Evolutionary conservation across 2,888 invertebrate genomes (phyloP).

Genomic region (Unio pictorum): DNA sequence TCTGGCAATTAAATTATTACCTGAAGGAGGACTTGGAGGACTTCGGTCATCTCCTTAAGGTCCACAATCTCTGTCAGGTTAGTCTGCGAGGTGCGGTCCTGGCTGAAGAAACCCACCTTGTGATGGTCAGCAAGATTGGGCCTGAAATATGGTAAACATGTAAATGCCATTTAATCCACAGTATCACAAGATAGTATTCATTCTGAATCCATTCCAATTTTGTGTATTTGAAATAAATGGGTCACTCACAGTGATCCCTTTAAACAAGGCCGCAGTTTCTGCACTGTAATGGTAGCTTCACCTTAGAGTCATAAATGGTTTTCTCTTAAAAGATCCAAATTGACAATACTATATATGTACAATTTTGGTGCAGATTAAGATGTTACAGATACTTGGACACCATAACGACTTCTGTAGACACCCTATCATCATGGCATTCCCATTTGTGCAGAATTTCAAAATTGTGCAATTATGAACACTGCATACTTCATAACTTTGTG

Average conservation of each 20-base stretch:
- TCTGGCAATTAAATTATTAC: constrained; percentile 29
- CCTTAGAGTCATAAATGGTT: too few relatives aligned
- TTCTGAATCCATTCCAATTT: neutral
- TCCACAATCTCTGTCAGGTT: constrained; percentile 67
- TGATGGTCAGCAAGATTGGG: constrained; percentile 66
- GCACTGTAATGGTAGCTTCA: too few relatives aligned
- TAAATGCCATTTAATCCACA: neutral
- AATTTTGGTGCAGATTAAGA: too few relatives aligned
- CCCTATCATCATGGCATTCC: too few relatives aligned
- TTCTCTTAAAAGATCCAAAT: too few relatives aligned
- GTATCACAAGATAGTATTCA: neutral
- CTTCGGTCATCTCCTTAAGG: constrained; percentile 68
- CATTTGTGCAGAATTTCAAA: too few relatives aligned
- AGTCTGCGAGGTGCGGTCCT: constrained; percentile 68
- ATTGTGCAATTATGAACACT: too few relatives aligned
- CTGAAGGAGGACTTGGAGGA: constrained; percentile 60
- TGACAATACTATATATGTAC: too few relatives aligned
- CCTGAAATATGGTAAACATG: constrained; percentile 43
- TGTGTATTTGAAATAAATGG: neutral
- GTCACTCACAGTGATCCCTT: neutral
- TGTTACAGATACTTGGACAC: too few relatives aligned
- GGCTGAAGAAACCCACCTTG: constrained; percentile 69
- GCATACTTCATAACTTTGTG: too few relatives aligned
- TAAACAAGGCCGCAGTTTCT: too few relatives aligned
- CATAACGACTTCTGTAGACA: too few relatives aligned